These are phyloP conservation scores for Manacus vitellinus DNA, from an alignment of 2,113 vertebrate genomes.

Conservation along the genomic window DNA sequence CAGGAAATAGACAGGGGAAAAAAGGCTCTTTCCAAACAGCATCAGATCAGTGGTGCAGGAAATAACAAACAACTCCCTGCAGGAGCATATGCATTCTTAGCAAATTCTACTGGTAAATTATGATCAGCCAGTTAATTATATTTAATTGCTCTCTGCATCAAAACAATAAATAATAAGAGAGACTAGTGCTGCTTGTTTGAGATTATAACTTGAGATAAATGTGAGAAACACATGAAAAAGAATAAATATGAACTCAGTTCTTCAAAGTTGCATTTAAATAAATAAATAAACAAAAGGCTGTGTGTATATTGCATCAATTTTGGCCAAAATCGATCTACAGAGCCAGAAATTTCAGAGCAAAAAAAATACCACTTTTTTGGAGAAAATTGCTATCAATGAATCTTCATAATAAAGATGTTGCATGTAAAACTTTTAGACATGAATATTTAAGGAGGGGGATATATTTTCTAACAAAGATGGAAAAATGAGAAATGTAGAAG, in stretches of 20 bases:
- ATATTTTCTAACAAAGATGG: background rate
- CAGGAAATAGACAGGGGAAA: conserved; percentile 76
- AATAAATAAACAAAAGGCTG: background rate
- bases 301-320: background rate
- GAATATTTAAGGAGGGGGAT: background rate
- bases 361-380: background rate
- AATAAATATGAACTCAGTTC: conserved; percentile 4
- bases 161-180: conserved; percentile 78
- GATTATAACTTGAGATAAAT: conserved; percentile 63
- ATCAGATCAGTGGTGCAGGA: conserved; percentile 72
- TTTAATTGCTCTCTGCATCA: conserved; percentile 78
- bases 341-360: background rate
- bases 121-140: conserved; percentile 79
- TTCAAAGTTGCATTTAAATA: background rate
- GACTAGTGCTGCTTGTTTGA: conserved; percentile 51
- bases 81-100: conserved; percentile 70
- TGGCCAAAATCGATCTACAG: background rate
- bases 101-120: conserved; percentile 72
- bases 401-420: background rate
- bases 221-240: conserved; percentile 16
- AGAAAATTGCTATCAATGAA: background rate
- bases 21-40: conserved; percentile 69
- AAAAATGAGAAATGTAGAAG: background rate
- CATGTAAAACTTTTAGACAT: background rate
- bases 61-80: conserved; percentile 78